Conservation (phyloP, 1,140 invertebrate genomes). For the Hypsibius dujardini region DNA sequence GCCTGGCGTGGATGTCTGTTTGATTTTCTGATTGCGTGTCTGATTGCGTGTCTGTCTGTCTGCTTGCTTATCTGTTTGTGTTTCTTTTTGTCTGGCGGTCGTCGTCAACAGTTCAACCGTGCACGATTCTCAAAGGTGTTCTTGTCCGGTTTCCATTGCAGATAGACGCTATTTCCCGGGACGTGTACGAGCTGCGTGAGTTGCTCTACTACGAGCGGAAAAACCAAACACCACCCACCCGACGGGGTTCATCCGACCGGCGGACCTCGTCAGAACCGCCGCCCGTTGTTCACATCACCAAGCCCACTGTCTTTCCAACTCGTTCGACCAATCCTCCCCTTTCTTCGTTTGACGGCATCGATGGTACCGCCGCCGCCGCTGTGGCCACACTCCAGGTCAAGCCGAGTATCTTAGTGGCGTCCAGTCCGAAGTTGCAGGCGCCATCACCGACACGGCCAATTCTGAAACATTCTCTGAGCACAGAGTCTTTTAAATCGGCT, state of each 20-base stretch:
- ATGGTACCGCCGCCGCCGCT: too few relatives aligned
- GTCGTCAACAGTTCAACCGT: too few relatives aligned
- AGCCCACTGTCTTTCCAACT: neutral
- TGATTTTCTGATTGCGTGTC: neutral
- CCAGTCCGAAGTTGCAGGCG: neutral
- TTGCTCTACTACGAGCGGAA: slow-evolving; percentile 11
- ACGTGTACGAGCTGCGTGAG: neutral
- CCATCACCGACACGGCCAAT: neutral
- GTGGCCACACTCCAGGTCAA: too few relatives aligned
- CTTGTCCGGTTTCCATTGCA: neutral
- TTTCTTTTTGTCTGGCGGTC: too few relatives aligned
- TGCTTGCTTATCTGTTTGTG: neutral
- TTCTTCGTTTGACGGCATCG: too few relatives aligned
- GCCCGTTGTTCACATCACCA: neutral
- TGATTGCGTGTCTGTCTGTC: neutral
- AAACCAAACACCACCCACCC: neutral
- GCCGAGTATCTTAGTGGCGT: too few relatives aligned
- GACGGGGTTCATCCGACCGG: slow-evolving; percentile 6
- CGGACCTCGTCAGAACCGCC: slow-evolving; percentile 6
- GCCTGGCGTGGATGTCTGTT: neutral
- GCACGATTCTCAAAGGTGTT: neutral
- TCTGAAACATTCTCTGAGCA: neutral
- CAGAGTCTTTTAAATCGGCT: slow-evolving; percentile 7
- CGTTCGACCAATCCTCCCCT: neutral
- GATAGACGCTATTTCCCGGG: slow-evolving; percentile 13